A percentile compares a stretch with the other conserved stretches of the same genome.
Conservation (phyloP, 2,113 vertebrate species). For the Triplophysa rosa region DNA sequence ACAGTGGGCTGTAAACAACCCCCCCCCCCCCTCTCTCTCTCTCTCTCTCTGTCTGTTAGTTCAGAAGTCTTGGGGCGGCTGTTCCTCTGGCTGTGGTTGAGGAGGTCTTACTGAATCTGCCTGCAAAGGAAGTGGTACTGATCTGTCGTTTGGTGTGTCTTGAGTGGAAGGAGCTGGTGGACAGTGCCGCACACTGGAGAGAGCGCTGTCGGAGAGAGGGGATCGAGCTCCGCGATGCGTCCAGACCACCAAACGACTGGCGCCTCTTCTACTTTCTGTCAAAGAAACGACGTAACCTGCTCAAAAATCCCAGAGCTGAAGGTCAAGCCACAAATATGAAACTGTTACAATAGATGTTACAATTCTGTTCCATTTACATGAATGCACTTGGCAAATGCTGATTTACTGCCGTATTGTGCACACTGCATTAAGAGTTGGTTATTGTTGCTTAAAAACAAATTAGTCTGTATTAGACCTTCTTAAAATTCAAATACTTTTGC, state of each 20-base stretch:
- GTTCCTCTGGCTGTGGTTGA: constrained; percentile 67
- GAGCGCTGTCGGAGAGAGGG: constrained; percentile 70
- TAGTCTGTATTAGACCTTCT: too few relatives aligned
- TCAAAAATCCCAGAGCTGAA: constrained; percentile 71
- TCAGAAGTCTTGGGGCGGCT: neutral
- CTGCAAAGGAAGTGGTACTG: constrained; percentile 60
- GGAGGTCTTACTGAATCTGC: constrained; percentile 69
- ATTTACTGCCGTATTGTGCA: too few relatives aligned
- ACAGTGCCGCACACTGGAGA: constrained; percentile 70
- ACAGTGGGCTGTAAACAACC: too few relatives aligned
- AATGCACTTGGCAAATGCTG: too few relatives aligned
- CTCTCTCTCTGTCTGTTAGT: neutral
- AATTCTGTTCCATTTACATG: too few relatives aligned
- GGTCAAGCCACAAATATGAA: constrained; percentile 51
- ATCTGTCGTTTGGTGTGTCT: constrained; percentile 68
- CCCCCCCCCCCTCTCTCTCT: too few relatives aligned
- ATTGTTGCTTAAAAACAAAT: too few relatives aligned
- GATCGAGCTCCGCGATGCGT: constrained; percentile 6
- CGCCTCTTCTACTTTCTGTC: constrained; percentile 66
- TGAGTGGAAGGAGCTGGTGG: constrained; percentile 68
- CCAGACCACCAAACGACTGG: constrained; percentile 62
- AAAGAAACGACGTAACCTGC: constrained; percentile 68
- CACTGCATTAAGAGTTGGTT: too few relatives aligned
- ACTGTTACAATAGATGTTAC: too few relatives aligned
- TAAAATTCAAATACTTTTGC: too few relatives aligned